Evolutionary conservation across 2,113 vertebrate genomes (phyloP).

Genomic region (Catagonus wagneri): DNA sequence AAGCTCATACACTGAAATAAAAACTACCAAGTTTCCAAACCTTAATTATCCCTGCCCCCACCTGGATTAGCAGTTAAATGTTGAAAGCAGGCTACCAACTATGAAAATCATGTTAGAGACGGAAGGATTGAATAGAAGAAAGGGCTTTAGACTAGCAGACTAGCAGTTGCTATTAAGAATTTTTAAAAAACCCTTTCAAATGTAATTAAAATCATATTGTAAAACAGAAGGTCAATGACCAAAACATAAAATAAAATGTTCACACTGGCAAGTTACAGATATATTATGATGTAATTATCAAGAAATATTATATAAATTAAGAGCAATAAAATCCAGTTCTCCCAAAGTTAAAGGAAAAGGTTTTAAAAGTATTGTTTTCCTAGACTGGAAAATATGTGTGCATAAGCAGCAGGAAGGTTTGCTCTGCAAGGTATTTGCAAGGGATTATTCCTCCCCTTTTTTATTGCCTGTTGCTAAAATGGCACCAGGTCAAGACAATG

Average conservation of each 20-base stretch:
- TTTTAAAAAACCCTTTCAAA: not conserved
- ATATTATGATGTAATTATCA: not conserved
- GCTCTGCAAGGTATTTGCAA: not conserved
- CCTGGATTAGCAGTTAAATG: slow-evolving; percentile 24
- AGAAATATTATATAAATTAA: slow-evolving; percentile 53
- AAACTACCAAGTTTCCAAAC: slow-evolving; percentile 9
- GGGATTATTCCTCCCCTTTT: not conserved
- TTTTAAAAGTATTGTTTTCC: slow-evolving; percentile 17
- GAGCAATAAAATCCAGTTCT: not conserved
- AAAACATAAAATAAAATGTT: slow-evolving; percentile 47
- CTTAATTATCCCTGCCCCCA: not conserved
- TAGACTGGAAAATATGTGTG: not conserved
- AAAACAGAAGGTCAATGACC: not conserved
- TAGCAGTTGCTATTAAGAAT: not conserved
- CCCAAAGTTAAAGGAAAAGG: slow-evolving; percentile 1
- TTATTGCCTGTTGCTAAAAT: slow-evolving; percentile 65
- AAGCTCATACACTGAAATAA: slow-evolving; percentile 8
- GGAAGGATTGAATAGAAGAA: not conserved
- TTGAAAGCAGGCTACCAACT: not conserved
- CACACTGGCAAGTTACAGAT: not conserved
- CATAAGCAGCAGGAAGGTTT: not conserved
- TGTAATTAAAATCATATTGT: slow-evolving; percentile 52
- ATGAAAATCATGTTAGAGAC: not conserved
- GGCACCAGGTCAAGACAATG: slow-evolving; percentile 72
- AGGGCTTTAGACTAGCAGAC: not conserved